These are phyloP conservation scores for Cylas formicarius DNA, from an alignment of 1,140 invertebrate genomes.

Conservation along the genomic window DNA sequence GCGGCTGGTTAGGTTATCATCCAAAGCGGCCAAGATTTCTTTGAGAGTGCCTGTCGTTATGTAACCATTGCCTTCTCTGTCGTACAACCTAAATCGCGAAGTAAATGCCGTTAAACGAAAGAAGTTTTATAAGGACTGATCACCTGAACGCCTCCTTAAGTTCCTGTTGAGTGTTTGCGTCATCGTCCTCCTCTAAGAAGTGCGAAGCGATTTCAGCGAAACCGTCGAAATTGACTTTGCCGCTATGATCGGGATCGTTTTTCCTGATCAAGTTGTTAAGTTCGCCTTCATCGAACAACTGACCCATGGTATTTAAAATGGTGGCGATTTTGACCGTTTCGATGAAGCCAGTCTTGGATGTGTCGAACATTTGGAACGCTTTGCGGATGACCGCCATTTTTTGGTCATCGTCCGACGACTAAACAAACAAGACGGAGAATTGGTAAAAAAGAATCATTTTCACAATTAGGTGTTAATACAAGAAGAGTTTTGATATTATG, in stretches of 20 bases:
- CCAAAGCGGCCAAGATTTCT: conserved; percentile 85
- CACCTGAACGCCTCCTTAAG: conserved; percentile 86
- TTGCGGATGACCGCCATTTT: conserved; percentile 83
- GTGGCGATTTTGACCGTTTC: conserved; percentile 83
- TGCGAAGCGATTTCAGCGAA: conserved; percentile 85
- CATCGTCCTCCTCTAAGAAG: conserved; percentile 85
- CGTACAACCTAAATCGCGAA: conserved; percentile 22
- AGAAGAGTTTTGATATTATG: too few species aligned
- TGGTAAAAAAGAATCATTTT: conserved; percentile 5
- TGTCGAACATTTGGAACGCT: conserved; percentile 93
- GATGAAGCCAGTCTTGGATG: conserved; percentile 81
- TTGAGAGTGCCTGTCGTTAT: conserved; percentile 87
- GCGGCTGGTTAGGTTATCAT: conserved; percentile 84
- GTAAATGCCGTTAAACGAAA: not conserved
- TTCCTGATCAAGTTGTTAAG: conserved; percentile 74
- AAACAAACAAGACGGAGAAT: too few species aligned
- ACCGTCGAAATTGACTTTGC: conserved; percentile 89
- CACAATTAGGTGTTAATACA: too few species aligned
- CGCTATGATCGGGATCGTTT: conserved; percentile 75
- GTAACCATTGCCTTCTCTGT: conserved; percentile 76
- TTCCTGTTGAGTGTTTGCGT: conserved; percentile 83
- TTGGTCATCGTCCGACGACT: conserved; percentile 59
- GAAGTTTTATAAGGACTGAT: not conserved
- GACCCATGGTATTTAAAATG: conserved; percentile 90
- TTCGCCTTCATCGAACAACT: conserved; percentile 82